Evolutionary conservation across 2,888 invertebrate species (phyloP), one percentile per base, ranked within the genome.

Genomic region (Syrista parreyssii): DNA sequence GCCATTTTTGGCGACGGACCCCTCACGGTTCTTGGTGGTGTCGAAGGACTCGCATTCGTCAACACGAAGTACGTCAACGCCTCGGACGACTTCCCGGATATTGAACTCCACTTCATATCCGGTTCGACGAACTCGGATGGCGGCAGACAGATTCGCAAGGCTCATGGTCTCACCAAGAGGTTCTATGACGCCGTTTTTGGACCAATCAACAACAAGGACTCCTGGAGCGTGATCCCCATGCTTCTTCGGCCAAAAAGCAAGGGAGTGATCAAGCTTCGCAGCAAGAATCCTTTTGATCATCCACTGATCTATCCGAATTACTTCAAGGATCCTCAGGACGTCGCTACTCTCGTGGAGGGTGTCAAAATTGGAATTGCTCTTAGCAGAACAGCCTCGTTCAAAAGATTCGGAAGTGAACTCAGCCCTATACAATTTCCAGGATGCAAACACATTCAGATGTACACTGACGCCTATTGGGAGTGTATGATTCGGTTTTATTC

Each of bases 241-340:
- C 88, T 97, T 71, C 90, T 99, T 80, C 93, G 98, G 33, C 98
- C 99, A 0, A 95, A 94, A 83, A 98, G 98, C 87, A 94, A 93
- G 85, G 99, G 99, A 0, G 93, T 93, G 35, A 95, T 99, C 34
- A 96, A 95, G 84, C 91, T 99, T 32, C 94, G 96, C 12, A 96
- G 96, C 83, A 94, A 94, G 23, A 96, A 97, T 91, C 98, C 98
- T 0, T 95, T 95, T 84, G 96, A 97, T 79, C 96, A 97, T 86
- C 99, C 99, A 0, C 93, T 96, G 79, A 97, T 99, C 77, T 96
- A 97, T 86, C 97, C 98, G 0, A 98, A 98, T 89, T 99, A 99
- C 89, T 94, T 99, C 86, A 91, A 94, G 31, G 96, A 97, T 77
- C 94, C 96, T 32, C 92, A 94, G 81, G 99, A 99, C 85, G 93